Base-by-base conservation (phyloP, 2,113 vertebrate species). In the Notarius lentiginosus region DNA sequence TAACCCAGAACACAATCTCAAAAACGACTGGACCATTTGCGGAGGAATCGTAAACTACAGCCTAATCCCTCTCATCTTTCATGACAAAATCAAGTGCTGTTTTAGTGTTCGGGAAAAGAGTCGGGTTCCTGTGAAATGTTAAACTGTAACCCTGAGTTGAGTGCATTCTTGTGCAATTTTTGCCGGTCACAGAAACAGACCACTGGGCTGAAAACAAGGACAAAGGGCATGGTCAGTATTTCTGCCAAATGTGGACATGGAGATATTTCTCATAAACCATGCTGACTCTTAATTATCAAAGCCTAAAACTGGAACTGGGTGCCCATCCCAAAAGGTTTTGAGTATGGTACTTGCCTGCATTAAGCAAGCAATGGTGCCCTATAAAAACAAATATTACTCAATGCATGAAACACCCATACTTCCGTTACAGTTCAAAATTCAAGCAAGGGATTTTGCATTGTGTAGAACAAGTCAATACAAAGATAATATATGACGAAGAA, bases 61-160 rank as follows among this genome's bases (percentile, higher is more conserved):
- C 24, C 51, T 55, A 56, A 27, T 56, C 55, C 30, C 68, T 70
- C 68, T 70, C 30, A 70, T 17, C 27, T 18, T 18, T 2, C 18
- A n/a, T 66, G 65, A 66, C 65, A 66, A 66, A 66, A 4, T 27
- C 22, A 63, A 66, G 17, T 41, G 34, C 66, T 30, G 4, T 30
- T 68, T 30, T 15, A 30, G 22, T 10, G 7, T 7, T 27, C 49
- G 83, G 79, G 47, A 87, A 84, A 72, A 41, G 34, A 90, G 70
- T 53, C 63, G 82, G 89, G 90, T 90, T 75, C 82, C 77, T 84
- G 84, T 87, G 84, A 91, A 91, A 91, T 85, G 87, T 84, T 83
- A 91, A 86, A 89, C 83, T 87, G 68, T 49, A 85, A 90, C 58
- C 86, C 79, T 84, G 65, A 10, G 63, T 84, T 11, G 24, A 87